Percentiles rank a stretch among this genome's conserved stretches.
phyloP scores from a whole-genome alignment of 2,888 invertebrate species.

The Andrena camellia region DNA sequence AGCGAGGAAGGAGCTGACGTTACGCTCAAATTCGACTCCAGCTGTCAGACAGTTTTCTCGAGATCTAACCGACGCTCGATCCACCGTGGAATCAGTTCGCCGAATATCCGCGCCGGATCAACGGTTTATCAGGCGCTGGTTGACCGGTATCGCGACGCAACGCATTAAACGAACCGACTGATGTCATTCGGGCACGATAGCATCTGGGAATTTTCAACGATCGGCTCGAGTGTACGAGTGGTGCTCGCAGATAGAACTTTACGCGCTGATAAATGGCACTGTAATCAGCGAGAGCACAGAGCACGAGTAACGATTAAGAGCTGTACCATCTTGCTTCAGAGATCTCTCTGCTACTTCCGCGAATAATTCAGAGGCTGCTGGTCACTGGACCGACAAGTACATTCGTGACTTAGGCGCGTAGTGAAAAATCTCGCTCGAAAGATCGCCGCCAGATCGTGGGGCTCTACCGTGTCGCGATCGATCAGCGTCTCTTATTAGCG shows the following conservation, averaged over 20 bases:
- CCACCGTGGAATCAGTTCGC: neutral
- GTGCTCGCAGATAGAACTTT: neutral
- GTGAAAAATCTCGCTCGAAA: too few species aligned
- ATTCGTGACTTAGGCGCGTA: too few species aligned
- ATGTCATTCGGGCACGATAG: neutral
- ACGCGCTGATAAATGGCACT: neutral
- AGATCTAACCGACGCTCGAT: neutral
- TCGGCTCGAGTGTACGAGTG: neutral
- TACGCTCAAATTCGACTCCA: slow-evolving; percentile 1
- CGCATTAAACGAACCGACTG: neutral
- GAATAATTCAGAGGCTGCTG: too few species aligned
- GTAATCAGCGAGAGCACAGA: too few species aligned
- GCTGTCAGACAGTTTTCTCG: neutral
- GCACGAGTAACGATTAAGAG: too few species aligned
- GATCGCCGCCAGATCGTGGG: neutral
- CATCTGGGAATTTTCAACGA: neutral
- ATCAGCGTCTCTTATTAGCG: slow-evolving; percentile 27
- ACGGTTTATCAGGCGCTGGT: neutral
- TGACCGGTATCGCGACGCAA: neutral
- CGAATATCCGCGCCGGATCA: neutral
- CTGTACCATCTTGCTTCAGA: too few species aligned
- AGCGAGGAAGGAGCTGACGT: neutral
- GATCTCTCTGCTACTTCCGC: too few species aligned
- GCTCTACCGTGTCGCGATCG: slow-evolving; percentile 30
- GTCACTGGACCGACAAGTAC: too few species aligned